Base-by-base conservation (phyloP, 1,140 invertebrate genomes). In the Ditylenchus dipsaci region DNA sequence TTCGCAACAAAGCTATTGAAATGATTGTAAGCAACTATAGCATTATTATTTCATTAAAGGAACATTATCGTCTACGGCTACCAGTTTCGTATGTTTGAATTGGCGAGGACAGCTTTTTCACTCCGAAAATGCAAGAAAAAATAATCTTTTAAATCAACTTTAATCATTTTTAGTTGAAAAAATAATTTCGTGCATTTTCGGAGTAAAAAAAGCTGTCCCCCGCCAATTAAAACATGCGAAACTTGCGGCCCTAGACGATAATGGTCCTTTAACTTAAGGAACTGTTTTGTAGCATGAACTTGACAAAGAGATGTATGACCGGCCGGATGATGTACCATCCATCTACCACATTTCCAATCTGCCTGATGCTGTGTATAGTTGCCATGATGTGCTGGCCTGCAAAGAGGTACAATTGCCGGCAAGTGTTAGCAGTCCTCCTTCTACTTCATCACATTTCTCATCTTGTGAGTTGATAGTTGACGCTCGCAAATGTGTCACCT, bases 201-300 rank as follows among this genome's bases (percentile, higher is more conserved):
- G n/a, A n/a, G n/a, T n/a, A n/a, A n/a, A n/a, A n/a, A n/a, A n/a
- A n/a, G n/a, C n/a, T n/a, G n/a, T n/a, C n/a, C n/a, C n/a, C n/a
- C n/a, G n/a, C n/a, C n/a, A n/a, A n/a, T n/a, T n/a, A n/a, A n/a
- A n/a, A n/a, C n/a, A n/a, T n/a, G n/a, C n/a, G n/a, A n/a, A n/a
- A n/a, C n/a, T n/a, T n/a, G n/a, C n/a, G n/a, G n/a, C n/a, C n/a
- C n/a, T n/a, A n/a, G n/a, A n/a, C n/a, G 33, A 38, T 0, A 3
- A 13, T 64, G 15, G n/a, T 21, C 21, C 9, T 1, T 38, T 38
- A 38, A 38, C 3, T 38, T n/a, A n/a, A n/a, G n/a, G n/a, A n/a
- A 11, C 11, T 11, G 11, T 38, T 71, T 72, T 72, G 71, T 30
- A 73, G 74, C 42, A 47, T 26, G 76, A 74, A 63, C 43, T 74